Base-by-base conservation (phyloP, 1,140 invertebrate species). In the Drosophila tristis region DNA sequence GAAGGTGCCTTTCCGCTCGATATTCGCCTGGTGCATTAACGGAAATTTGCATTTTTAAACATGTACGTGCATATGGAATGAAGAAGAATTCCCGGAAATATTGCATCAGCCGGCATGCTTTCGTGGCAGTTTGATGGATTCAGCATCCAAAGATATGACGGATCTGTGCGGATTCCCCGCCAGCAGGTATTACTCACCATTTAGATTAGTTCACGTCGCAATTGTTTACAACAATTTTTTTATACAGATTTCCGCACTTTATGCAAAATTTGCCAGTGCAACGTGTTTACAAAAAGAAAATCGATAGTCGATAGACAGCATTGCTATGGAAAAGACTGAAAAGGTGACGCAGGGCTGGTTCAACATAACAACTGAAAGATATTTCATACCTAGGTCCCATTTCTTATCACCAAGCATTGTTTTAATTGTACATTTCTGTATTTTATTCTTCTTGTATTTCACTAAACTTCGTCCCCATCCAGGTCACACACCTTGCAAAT, bases 1-100 rank as follows among this genome's bases (percentile, higher is more conserved):
- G 77, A 97, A 97, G 13, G 97, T 98, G 43, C 97, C 97, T 93
- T 99, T 99, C 57, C 97, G 93, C 85, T 98, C 97, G 44, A 79
- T 71, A 57, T 84, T 89, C 16, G 90, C 80, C 90, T 91, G 23
- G 45, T 0, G 5, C 11, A 2, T 23, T 0, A 7, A 23, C 11
- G 11, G 4, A 43, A 48, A 26, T 20, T 45, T 16, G 16, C 55
- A 47, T 71, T 13, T n/a, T 29, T 31, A 13, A 39, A 39, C 11
- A 39, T 39, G 35, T 39, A 49, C 7, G 13, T 29, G 23, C 44
- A 26, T 4, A 44, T 13, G 0, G 11, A n/a, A 7, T 35, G 8
- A 42, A 7, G 11, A 23, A 4, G n/a, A 39, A 13, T 39, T 39
- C 35, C n/a, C 6, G 23, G 1, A 31, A 31, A 29, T 39, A 39